phyloP scores from a whole-genome alignment of 2,113 vertebrate species.

The Esox niger region DNA sequence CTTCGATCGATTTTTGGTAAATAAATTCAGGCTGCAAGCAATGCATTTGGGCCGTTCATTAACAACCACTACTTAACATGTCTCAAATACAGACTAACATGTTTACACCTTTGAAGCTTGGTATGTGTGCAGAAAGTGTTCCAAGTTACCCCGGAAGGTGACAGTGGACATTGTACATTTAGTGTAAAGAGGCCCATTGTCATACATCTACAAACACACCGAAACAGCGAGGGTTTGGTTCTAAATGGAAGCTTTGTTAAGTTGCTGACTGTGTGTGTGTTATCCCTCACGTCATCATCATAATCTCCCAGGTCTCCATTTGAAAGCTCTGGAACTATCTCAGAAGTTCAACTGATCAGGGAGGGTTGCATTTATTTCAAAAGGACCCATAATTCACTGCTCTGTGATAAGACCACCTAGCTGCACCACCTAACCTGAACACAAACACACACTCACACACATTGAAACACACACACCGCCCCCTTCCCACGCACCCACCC shows the following conservation, averaged over 20 bases:
- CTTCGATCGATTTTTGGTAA: no score
- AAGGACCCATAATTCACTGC: conserved; percentile 43
- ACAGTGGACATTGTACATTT: no score
- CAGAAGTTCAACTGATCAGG: conserved; percentile 26
- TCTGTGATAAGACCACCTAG: conserved; percentile 50
- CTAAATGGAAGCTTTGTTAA: conserved; percentile 16
- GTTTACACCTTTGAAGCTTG: no score
- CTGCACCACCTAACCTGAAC: conserved; percentile 27
- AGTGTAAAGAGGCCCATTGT: no score
- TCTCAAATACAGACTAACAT: no score
- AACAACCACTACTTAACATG: no score
- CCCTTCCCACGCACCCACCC: neutral
- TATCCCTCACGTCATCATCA: conserved; percentile 7
- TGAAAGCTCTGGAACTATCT: conserved; percentile 25
- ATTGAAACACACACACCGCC: neutral
- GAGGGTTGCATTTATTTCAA: conserved; percentile 24
- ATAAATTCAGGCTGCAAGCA: no score
- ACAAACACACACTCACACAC: neutral
- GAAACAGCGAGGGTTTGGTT: neutral
- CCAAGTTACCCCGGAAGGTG: no score
- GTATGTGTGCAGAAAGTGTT: no score
- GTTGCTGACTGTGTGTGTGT: conserved; percentile 7
- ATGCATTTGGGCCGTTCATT: no score
- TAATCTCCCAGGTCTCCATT: conserved; percentile 9
- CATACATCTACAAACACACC: no score